phyloP scores from a whole-genome alignment of 2,113 vertebrate species.

The Ornithorhynchus anatinus region DNA sequence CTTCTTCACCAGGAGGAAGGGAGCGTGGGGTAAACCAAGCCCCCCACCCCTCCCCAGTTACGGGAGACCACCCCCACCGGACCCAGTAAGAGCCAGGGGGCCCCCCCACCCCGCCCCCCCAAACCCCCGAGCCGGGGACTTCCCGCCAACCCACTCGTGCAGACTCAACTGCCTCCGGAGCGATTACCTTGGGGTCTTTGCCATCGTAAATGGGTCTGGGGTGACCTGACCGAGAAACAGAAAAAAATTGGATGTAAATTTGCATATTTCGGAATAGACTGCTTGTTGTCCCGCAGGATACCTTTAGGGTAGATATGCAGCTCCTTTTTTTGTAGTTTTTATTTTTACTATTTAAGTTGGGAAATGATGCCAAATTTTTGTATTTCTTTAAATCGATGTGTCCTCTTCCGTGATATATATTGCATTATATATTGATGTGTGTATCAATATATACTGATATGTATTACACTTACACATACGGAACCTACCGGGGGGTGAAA shows the following conservation, averaged over 20 bases:
- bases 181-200: slow-evolving; percentile 72
- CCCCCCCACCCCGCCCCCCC: too few relatives aligned
- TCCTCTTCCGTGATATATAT: slow-evolving; percentile 85
- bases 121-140: too few relatives aligned
- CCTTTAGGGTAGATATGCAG: slow-evolving; percentile 82
- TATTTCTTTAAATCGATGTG: slow-evolving; percentile 88
- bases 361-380: slow-evolving; percentile 89
- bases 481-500: slow-evolving; percentile 71
- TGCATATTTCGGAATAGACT: slow-evolving; percentile 80
- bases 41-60: too few relatives aligned
- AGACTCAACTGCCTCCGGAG: too few relatives aligned
- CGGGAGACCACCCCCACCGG: too few relatives aligned
- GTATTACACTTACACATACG: slow-evolving; percentile 82
- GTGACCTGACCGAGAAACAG: slow-evolving; percentile 79
- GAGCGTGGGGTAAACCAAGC: too few relatives aligned
- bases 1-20: too few relatives aligned
- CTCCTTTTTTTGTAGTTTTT: slow-evolving; percentile 83
- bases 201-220: slow-evolving; percentile 85
- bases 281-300: slow-evolving; percentile 83
- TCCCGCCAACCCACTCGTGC: too few relatives aligned
- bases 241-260: slow-evolving; percentile 82
- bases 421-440: slow-evolving; percentile 87
- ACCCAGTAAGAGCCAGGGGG: too few relatives aligned
- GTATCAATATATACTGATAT: slow-evolving; percentile 86
- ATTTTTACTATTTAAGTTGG: slow-evolving; percentile 89